A percentile compares a stretch with the other conserved stretches of the same genome.
phyloP scores from a whole-genome alignment of 2,797 vertebrate genomes.

The Chaunax sp. region DNA sequence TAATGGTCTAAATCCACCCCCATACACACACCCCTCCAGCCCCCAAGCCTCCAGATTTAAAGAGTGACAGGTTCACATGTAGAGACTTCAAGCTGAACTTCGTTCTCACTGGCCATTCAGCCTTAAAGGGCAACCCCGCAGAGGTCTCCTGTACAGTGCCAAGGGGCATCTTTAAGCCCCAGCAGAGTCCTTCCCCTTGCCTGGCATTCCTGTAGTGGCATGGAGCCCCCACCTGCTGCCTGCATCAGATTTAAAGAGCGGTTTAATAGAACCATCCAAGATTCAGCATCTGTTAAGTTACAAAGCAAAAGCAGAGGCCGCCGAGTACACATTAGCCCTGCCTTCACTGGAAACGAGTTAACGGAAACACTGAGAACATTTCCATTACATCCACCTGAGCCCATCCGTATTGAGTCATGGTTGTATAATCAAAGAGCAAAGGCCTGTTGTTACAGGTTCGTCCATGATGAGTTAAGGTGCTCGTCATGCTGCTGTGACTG shows the following conservation, averaged over 20 bases:
- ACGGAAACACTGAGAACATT: slow-evolving; percentile 57
- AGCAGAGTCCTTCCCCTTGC: slow-evolving; percentile 39
- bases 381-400: slow-evolving; percentile 59
- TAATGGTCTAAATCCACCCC: slow-evolving; percentile 85
- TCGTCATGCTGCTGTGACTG: slow-evolving; percentile 30
- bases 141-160: slow-evolving; percentile 62
- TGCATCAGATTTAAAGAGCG: slow-evolving; percentile 59
- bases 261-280: slow-evolving; percentile 65
- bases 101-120: slow-evolving; percentile 68
- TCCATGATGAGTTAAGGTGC: slow-evolving; percentile 19
- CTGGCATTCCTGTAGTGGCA: slow-evolving; percentile 67
- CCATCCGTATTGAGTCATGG: slow-evolving; percentile 3
- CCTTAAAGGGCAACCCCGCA: slow-evolving; percentile 75
- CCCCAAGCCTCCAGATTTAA: slow-evolving; percentile 45
- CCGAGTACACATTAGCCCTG: slow-evolving; percentile 1
- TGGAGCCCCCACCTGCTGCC: slow-evolving; percentile 73
- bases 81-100: slow-evolving; percentile 76
- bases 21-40: slow-evolving; percentile 35
- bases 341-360: slow-evolving; percentile 29
- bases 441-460: slow-evolving; percentile 44
- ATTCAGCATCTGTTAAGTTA: slow-evolving; percentile 57
- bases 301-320: slow-evolving; percentile 34
- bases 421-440: slow-evolving; percentile 64
- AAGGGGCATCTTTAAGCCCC: slow-evolving; percentile 69
- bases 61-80: slow-evolving; percentile 89